A percentile compares a stretch with the other conserved stretches of the same genome.
These are phyloP conservation scores for Spondyliosoma cantharus DNA, from an alignment of 2,797 vertebrate species.

Conservation along the genomic window DNA sequence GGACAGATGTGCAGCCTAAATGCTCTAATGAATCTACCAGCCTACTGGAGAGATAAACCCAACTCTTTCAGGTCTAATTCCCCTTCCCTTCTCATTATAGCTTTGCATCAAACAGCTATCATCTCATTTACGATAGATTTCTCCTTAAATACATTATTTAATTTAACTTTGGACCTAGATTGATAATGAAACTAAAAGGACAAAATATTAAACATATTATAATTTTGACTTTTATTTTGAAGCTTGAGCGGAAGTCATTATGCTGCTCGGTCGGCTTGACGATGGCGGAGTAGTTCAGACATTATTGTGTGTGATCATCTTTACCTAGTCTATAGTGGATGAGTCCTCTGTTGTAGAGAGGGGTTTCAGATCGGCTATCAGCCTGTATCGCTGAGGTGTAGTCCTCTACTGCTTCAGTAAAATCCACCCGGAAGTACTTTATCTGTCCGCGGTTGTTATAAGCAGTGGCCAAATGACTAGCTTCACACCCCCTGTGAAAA, in stretches of 20 bases:
- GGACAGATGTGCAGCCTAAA: too few relatives aligned
- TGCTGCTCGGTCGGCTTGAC: accelerated
- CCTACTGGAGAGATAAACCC: background rate
- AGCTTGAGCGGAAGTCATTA: slow-evolving; percentile 1
- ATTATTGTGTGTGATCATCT: background rate
- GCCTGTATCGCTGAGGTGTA: slow-evolving; percentile 87
- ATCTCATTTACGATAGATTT: background rate
- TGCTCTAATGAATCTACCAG: too few relatives aligned
- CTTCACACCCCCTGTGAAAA: slow-evolving; percentile 75
- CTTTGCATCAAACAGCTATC: background rate
- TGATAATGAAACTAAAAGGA: background rate
- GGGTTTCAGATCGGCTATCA: slow-evolving; percentile 86
- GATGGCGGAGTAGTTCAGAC: background rate
- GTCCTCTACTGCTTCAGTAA: slow-evolving; percentile 91
- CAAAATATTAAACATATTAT: background rate
- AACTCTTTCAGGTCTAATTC: background rate
- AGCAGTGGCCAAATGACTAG: slow-evolving; percentile 84
- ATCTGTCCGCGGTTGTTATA: slow-evolving; percentile 94
- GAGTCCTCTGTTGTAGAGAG: slow-evolving; percentile 95
- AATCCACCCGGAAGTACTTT: slow-evolving; percentile 93
- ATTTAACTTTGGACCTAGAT: background rate
- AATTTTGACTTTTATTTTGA: slow-evolving; percentile 32
- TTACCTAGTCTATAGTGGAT: slow-evolving; percentile 92
- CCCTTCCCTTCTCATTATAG: too few relatives aligned
- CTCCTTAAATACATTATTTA: background rate